Conservation (phyloP, 1,140 invertebrate species). For the Drosophila parvula region DNA sequence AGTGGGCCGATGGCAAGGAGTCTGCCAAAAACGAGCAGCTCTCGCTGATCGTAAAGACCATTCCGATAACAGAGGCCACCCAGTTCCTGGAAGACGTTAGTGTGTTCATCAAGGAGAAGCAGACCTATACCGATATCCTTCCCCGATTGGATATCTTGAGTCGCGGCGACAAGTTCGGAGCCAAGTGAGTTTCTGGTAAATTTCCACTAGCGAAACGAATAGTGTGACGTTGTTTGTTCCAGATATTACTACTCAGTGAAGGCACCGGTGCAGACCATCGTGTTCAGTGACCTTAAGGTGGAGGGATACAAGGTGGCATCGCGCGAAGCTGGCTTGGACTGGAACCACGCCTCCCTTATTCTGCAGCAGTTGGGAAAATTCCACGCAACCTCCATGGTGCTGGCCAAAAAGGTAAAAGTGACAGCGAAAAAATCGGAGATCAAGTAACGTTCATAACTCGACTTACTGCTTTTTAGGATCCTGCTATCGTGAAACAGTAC, state of each 20-base stretch:
- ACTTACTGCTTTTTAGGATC: conserved; percentile 47
- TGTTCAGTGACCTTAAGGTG: conserved; percentile 73
- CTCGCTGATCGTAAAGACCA: conserved; percentile 77
- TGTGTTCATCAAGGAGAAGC: conserved; percentile 78
- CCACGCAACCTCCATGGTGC: conserved; percentile 81
- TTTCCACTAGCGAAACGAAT: not conserved
- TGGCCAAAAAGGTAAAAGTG: conserved; percentile 61
- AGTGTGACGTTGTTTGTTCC: not conserved
- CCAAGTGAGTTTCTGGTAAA: conserved; percentile 53
- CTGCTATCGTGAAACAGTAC: conserved; percentile 60
- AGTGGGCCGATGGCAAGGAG: conserved; percentile 42
- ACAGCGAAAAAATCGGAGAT: too few species aligned
- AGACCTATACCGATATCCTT: conserved; percentile 71
- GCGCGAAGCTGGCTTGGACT: conserved; percentile 71
- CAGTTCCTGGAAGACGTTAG: conserved; percentile 71
- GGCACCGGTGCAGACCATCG: conserved; percentile 72
- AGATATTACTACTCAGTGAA: conserved; percentile 85
- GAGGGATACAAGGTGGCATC: conserved; percentile 72
- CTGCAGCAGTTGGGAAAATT: conserved; percentile 71
- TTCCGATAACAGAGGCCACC: conserved; percentile 68
- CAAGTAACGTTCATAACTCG: not conserved
- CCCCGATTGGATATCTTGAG: conserved; percentile 68
- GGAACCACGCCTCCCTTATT: conserved; percentile 65
- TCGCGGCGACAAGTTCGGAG: conserved; percentile 61
- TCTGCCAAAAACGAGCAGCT: conserved; percentile 34